Conservation (phyloP, 2,797 vertebrate genomes). For the Xiphophorus birchmanni region DNA sequence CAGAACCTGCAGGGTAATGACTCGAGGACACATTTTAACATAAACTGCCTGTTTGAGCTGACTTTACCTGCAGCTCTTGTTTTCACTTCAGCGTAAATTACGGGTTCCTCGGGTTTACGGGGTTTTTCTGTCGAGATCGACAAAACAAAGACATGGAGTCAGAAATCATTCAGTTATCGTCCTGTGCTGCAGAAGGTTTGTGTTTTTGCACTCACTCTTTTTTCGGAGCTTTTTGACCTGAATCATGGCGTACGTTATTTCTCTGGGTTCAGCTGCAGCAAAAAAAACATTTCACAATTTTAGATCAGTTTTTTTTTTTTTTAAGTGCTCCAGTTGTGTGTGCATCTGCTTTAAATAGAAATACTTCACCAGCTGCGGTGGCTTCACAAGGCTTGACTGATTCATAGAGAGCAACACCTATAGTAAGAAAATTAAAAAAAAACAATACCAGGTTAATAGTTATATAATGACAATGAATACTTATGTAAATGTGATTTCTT, state of each 20-base stretch:
- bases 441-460: background rate
- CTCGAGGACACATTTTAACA: background rate
- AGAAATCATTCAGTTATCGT: background rate
- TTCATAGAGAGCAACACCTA: background rate
- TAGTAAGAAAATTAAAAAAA: fast-evolving
- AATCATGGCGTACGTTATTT: slow-evolving; percentile 1
- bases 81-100: slow-evolving; percentile 11
- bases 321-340: background rate
- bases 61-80: background rate
- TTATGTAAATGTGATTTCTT: no score
- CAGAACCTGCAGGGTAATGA: background rate
- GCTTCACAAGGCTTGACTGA: background rate
- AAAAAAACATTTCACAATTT: background rate
- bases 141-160: background rate
- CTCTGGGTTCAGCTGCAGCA: slow-evolving; percentile 5
- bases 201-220: slow-evolving; percentile 5
- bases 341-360: background rate
- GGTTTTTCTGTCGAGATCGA: background rate
- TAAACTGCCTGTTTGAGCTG: background rate
- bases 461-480: background rate
- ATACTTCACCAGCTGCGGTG: background rate
- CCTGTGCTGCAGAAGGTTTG: background rate
- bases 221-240: background rate
- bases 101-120: fast-evolving
- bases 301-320: no score